A percentile compares a stretch with the other conserved stretches of the same genome.
Evolutionary conservation across 1,140 invertebrate genomes (phyloP).

Genomic region (Homalodisca vitripennis): DNA sequence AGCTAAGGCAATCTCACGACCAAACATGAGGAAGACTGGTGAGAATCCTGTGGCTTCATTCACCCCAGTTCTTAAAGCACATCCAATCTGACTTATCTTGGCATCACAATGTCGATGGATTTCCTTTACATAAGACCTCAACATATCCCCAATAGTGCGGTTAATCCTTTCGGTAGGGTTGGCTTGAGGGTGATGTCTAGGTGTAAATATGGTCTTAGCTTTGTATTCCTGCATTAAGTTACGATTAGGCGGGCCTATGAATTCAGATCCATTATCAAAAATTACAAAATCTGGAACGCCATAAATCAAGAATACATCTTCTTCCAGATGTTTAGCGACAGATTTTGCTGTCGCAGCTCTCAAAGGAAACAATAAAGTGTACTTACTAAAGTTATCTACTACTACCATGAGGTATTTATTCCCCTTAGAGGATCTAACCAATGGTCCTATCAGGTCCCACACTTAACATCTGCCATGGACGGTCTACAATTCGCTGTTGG

Average conservation of each 20-base stretch:
- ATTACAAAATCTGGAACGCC: not conserved
- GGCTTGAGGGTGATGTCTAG: slow-evolving; percentile 5
- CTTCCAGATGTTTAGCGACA: not conserved
- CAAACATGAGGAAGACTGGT: not conserved
- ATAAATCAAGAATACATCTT: not conserved
- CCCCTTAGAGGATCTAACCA: not conserved
- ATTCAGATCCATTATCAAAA: not conserved
- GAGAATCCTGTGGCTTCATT: not conserved
- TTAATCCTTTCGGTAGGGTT: not conserved
- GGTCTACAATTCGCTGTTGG: not conserved
- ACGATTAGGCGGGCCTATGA: not conserved
- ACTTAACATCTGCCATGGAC: not conserved
- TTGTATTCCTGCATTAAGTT: not conserved
- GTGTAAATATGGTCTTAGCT: not conserved
- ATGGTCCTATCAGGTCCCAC: not conserved
- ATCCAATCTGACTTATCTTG: not conserved
- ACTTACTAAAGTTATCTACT: not conserved
- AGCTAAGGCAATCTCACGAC: not conserved
- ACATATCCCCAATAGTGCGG: not conserved
- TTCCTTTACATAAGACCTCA: not conserved
- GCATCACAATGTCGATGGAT: not conserved
- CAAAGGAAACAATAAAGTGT: not conserved
- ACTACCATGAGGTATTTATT: not conserved
- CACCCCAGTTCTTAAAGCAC: not conserved
- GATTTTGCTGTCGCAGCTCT: not conserved